Conservation (phyloP, 2,888 invertebrate species). For the Galeopsomyia nigrocyanea region DNA sequence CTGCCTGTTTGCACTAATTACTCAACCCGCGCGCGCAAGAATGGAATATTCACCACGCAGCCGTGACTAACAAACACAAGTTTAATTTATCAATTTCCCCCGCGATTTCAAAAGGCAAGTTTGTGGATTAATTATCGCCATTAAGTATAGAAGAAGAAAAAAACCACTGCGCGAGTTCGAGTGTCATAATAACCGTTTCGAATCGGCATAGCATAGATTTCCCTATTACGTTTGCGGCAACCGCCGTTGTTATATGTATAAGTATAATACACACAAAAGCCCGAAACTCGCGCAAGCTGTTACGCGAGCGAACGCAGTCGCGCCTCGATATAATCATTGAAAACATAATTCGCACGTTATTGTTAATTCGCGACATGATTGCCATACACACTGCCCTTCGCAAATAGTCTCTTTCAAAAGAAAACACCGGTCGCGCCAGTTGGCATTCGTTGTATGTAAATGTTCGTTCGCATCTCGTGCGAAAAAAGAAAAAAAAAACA, state of each 20-base stretch:
- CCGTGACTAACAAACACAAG: too few relatives aligned
- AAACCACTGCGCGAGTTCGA: too few relatives aligned
- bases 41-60: too few relatives aligned
- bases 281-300: too few relatives aligned
- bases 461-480: background rate
- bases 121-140: too few relatives aligned
- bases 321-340: background rate
- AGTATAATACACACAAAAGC: too few relatives aligned
- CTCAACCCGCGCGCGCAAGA: too few relatives aligned
- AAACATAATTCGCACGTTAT: conserved; percentile 4
- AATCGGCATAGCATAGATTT: conserved; percentile 24
- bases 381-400: background rate
- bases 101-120: too few relatives aligned
- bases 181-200: background rate
- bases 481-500: background rate
- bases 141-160: too few relatives aligned
- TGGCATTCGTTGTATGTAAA: conserved; percentile 43
- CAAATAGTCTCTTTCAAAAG: conserved; percentile 40
- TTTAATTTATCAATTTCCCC: too few relatives aligned
- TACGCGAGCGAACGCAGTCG: conserved; percentile 13
- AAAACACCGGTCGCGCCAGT: conserved; percentile 40
- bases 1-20: too few relatives aligned
- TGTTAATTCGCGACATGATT: conserved; percentile 25
- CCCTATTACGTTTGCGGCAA: conserved; percentile 1
- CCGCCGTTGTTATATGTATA: too few relatives aligned